These are phyloP conservation scores for Syngnathoides biaculeatus DNA, from an alignment of 2,113 vertebrate species.

Conservation along the genomic window DNA sequence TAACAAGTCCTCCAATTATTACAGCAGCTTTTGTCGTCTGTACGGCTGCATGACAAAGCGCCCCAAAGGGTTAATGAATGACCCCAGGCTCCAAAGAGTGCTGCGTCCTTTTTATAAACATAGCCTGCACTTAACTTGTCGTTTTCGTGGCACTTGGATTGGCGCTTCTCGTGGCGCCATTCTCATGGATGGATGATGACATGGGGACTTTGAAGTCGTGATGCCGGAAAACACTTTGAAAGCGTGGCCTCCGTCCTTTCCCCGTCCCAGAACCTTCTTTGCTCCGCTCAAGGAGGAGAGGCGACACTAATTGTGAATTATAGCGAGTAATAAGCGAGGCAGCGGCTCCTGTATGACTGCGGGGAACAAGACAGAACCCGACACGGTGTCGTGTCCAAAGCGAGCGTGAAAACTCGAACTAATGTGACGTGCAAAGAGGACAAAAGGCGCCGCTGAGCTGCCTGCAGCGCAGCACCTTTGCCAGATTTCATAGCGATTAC, in stretches of 20 bases:
- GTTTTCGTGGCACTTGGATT: conserved; percentile 57
- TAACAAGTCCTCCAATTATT: conserved; percentile 77
- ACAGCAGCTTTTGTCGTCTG: conserved; percentile 49
- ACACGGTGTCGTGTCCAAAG: conserved; percentile 58
- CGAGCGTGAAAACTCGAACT: conserved; percentile 70
- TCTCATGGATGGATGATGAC: conserved; percentile 51
- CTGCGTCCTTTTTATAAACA: conserved; percentile 61
- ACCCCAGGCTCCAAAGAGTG: conserved; percentile 53
- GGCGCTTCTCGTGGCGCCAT: conserved; percentile 54
- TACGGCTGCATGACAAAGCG: conserved; percentile 67
- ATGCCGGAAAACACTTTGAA: conserved; percentile 25
- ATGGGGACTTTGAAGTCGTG: conserved; percentile 15
- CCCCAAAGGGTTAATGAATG: conserved; percentile 70
- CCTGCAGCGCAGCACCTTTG: conserved; percentile 34
- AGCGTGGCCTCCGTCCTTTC: conserved; percentile 3
- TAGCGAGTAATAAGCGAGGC: conserved; percentile 59
- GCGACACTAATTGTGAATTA: conserved; percentile 63
- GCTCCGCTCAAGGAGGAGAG: neutral
- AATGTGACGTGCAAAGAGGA: conserved; percentile 49
- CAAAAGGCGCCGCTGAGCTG: conserved; percentile 57
- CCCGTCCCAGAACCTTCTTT: neutral
- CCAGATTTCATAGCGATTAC: conserved; percentile 74
- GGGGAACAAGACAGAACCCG: conserved; percentile 36
- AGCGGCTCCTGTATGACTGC: conserved; percentile 29
- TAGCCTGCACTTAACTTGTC: conserved; percentile 69